Base-by-base conservation (phyloP, 2,888 invertebrate species). In the Parelbella ahira region DNA sequence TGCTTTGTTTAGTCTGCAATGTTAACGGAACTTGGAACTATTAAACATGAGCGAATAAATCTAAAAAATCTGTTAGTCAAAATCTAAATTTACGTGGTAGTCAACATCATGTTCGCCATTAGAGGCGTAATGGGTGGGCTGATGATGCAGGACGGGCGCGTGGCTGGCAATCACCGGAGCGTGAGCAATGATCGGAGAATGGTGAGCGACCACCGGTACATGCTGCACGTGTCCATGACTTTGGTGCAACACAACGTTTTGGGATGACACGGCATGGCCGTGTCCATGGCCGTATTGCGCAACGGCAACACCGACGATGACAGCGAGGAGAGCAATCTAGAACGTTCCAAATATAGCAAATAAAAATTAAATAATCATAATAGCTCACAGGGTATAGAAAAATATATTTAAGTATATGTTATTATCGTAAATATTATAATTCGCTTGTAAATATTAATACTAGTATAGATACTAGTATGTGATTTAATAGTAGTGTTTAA, bases 71-170 rank as follows among this genome's bases (percentile, higher is more conserved):
- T n/a, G n/a, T n/a, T n/a, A n/a, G n/a, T n/a, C n/a, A n/a, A n/a
- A n/a, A n/a, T n/a, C n/a, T n/a, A n/a, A n/a, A n/a, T 15, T 44
- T 39, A 39, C 38, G 5, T 39, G 38, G 89, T 39, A 24, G 23
- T 39, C 89, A 12, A 45, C 49, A 50, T 89, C 77, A 3, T 89
- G 89, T 63, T 78, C 15, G 15, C 15, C 74, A 7, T 70, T 63
- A 47, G 69, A 63, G 10, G 18, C 24, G 24, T 58, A 79, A 79
- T 15, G 63, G 51, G 48, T 78, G 77, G 54, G 69, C 69, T 58
- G 80, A 76, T 49, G 74, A 68, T 59, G 79, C n/a, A 29, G 28
- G 4, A 29, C 11, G 4, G 37, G 28, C 2, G 37, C 28, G 9
- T 34, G 34, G 6, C n/a, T n/a, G n/a, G 34, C 9, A 1, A 34